Percentiles rank a stretch among this genome's conserved stretches.
These are phyloP conservation scores for Engystomops pustulosus DNA, from an alignment of 2,113 vertebrate genomes.

Conservation along the genomic window DNA sequence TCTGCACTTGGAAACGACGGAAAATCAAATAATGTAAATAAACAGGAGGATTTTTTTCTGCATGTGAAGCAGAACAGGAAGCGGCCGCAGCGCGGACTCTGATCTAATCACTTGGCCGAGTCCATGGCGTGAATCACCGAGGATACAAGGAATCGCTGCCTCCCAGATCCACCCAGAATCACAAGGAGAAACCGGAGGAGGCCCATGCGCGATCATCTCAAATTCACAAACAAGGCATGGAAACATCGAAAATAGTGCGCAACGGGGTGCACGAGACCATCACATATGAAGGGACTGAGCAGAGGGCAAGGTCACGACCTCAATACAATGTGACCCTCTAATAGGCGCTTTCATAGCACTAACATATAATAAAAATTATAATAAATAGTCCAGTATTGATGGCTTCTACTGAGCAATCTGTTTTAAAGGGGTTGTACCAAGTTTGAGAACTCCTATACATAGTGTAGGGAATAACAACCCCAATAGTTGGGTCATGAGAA, in stretches of 20 bases:
- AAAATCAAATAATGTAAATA: conserved; percentile 19
- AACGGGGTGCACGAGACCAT: too few species aligned
- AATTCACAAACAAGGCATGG: background rate
- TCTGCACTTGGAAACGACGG: conserved; percentile 21
- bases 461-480: too few species aligned
- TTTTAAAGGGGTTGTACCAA: too few species aligned
- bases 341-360: background rate
- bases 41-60: conserved; percentile 8
- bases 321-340: background rate
- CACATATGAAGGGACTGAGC: too few species aligned
- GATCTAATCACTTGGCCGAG: conserved; percentile 11
- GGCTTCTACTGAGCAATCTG: too few species aligned
- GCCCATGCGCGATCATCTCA: background rate
- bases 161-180: background rate
- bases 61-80: conserved; percentile 45
- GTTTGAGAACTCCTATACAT: too few species aligned
- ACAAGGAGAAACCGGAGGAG: background rate
- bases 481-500: too few species aligned
- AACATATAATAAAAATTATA: background rate
- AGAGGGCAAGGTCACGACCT: too few species aligned
- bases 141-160: background rate
- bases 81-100: background rate
- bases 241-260: background rate
- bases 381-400: too few species aligned
- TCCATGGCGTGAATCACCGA: background rate